phyloP scores from a whole-genome alignment of 2,888 invertebrate species.

The Agrilus biguttatus region DNA sequence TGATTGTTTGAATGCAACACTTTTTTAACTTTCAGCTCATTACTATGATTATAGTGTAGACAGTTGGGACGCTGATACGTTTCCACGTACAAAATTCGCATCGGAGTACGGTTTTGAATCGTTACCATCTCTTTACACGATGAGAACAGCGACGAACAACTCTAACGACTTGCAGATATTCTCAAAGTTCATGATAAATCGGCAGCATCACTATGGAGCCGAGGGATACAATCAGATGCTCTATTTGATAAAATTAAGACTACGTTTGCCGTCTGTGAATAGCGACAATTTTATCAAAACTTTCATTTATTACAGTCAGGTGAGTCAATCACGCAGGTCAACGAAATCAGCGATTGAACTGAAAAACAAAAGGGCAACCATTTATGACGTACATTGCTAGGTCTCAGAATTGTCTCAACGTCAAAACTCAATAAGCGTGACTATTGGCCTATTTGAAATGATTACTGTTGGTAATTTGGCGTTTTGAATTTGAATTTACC shows the following conservation, averaged over 20 bases:
- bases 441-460: too few relatives aligned
- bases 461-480: too few relatives aligned
- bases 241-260: constrained; percentile 45
- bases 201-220: constrained; percentile 68
- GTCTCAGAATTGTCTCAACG: too few relatives aligned
- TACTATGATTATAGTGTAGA: constrained; percentile 76
- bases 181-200: constrained; percentile 52
- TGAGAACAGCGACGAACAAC: constrained; percentile 42
- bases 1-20: too few relatives aligned
- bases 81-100: constrained; percentile 71
- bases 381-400: too few relatives aligned
- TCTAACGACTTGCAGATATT: constrained; percentile 35
- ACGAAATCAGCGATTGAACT: too few relatives aligned
- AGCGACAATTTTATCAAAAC: constrained; percentile 39
- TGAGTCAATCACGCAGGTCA: constrained; percentile 25
- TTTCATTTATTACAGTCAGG: constrained; percentile 75
- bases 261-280: constrained; percentile 41
- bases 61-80: constrained; percentile 65
- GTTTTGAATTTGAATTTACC: too few relatives aligned
- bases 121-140: constrained; percentile 57
- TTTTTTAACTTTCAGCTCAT: constrained; percentile 46
- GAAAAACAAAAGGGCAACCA: too few relatives aligned
- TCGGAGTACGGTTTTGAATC: constrained; percentile 97
- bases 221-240: constrained; percentile 51
- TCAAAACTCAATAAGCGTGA: too few relatives aligned